Percentiles rank a stretch among this genome's conserved stretches.
These are phyloP conservation scores for Cinclus mexicanus DNA, from an alignment of 2,113 vertebrate genomes.

Conservation along the genomic window DNA sequence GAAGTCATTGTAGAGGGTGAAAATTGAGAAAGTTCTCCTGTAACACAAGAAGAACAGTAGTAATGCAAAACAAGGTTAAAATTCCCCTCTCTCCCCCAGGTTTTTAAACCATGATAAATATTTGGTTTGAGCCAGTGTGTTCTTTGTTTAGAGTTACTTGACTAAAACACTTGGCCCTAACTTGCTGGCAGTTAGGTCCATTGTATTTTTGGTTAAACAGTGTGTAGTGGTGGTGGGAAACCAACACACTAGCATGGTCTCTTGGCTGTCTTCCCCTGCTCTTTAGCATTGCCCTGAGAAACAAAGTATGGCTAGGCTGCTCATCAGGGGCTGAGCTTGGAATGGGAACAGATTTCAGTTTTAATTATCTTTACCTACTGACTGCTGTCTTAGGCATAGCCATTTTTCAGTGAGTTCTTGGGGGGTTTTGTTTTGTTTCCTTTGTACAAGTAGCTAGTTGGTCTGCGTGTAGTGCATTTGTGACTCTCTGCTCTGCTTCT, in stretches of 20 bases:
- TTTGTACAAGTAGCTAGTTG: not conserved
- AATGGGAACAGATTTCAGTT: not conserved
- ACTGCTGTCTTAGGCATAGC: not conserved
- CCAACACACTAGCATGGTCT: not conserved
- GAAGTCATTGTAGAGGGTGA: not conserved
- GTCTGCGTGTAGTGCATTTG: not conserved
- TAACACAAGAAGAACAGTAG: not conserved
- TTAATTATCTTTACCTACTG: not conserved
- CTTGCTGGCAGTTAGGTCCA: not conserved
- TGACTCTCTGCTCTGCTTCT: not conserved
- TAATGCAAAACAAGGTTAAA: not conserved
- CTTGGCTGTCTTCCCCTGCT: not conserved
- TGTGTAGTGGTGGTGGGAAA: not conserved
- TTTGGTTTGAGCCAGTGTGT: not conserved
- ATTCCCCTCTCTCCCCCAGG: not conserved
- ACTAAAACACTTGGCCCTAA: not conserved
- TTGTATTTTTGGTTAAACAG: not conserved
- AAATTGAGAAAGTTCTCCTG: not conserved
- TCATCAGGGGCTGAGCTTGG: not conserved
- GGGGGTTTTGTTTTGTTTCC: not conserved
- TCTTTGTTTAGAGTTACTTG: not conserved
- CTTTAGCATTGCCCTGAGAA: not conserved
- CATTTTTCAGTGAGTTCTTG: not conserved
- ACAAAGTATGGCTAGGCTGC: not conserved
- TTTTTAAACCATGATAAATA: not conserved